Percentiles rank a stretch among this genome's conserved stretches.
phyloP scores from a whole-genome alignment of 2,797 vertebrate species.

The Scolopax bukidnonensis region DNA sequence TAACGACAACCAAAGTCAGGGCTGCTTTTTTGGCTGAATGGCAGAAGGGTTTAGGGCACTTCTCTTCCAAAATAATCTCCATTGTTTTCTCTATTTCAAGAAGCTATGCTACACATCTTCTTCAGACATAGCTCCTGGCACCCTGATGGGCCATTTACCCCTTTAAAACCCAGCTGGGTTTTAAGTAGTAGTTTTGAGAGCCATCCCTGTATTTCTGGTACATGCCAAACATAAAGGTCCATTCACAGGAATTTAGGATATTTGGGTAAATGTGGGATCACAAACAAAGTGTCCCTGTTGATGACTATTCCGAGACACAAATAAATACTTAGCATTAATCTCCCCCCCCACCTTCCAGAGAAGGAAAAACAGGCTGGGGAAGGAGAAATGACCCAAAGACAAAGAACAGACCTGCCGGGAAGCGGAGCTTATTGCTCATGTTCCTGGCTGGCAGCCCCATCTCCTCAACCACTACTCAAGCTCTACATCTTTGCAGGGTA shows the following conservation, averaged over 20 bases:
- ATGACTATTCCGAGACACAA: not conserved
- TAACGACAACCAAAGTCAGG: not conserved
- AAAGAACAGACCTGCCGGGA: slow-evolving; percentile 13
- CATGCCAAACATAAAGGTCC: not conserved
- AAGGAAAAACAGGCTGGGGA: not conserved
- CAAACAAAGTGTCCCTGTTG: not conserved
- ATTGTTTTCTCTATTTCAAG: not conserved
- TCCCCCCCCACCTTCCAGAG: not conserved
- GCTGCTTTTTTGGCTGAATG: not conserved
- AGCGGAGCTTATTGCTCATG: slow-evolving; percentile 34
- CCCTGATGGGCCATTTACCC: not conserved
- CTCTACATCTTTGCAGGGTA: slow-evolving; percentile 60
- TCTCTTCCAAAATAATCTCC: not conserved
- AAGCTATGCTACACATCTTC: not conserved
- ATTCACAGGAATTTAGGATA: not conserved
- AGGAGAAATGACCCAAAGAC: slow-evolving; percentile 46
- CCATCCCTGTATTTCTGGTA: not conserved
- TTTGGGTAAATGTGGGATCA: not conserved
- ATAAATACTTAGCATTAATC: not conserved
- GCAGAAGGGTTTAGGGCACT: not conserved
- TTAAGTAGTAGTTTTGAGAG: not conserved
- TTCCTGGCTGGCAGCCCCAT: slow-evolving; percentile 59
- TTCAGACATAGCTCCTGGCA: not conserved
- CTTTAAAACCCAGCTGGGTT: not conserved
- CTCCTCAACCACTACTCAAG: slow-evolving; percentile 2